Evolutionary conservation across 2,888 invertebrate species (phyloP).

Genomic region (Diadegma fenestrale): DNA sequence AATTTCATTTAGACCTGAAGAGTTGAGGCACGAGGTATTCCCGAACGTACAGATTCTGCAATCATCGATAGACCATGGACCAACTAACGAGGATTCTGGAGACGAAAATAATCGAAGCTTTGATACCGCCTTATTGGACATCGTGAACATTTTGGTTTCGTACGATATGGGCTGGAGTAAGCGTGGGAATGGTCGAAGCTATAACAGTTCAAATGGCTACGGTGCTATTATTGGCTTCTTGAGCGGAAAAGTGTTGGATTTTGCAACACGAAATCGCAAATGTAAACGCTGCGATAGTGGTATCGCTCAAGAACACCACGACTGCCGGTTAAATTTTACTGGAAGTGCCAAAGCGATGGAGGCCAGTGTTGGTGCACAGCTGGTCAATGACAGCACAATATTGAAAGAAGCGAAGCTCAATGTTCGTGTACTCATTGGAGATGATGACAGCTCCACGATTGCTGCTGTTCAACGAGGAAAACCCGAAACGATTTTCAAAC

Average conservation of each 20-base stretch:
- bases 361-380: constrained; percentile 67
- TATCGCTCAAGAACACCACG: constrained; percentile 60
- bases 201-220: constrained; percentile 31
- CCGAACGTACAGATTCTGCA: constrained; percentile 15
- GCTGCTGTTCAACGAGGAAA: constrained; percentile 64
- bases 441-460: constrained; percentile 73
- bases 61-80: constrained; percentile 9
- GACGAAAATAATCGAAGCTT: constrained; percentile 8
- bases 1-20: constrained; percentile 20
- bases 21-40: constrained; percentile 18
- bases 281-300: constrained; percentile 69
- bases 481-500: constrained; percentile 63
- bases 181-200: constrained; percentile 22
- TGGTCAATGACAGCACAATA: constrained; percentile 68
- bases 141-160: constrained; percentile 26
- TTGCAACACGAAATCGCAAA: constrained; percentile 67
- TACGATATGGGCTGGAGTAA: constrained; percentile 41
- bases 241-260: constrained; percentile 71
- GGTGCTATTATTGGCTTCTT: constrained; percentile 19
- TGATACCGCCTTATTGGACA: constrained; percentile 25
- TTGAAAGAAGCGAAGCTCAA: constrained; percentile 67
- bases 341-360: constrained; percentile 77
- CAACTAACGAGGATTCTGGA: constrained; percentile 16
- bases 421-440: constrained; percentile 71
- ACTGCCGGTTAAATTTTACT: constrained; percentile 72